Evolutionary conservation across 2,888 invertebrate species (phyloP).

Genomic region (Drosophila suboccidentalis): DNA sequence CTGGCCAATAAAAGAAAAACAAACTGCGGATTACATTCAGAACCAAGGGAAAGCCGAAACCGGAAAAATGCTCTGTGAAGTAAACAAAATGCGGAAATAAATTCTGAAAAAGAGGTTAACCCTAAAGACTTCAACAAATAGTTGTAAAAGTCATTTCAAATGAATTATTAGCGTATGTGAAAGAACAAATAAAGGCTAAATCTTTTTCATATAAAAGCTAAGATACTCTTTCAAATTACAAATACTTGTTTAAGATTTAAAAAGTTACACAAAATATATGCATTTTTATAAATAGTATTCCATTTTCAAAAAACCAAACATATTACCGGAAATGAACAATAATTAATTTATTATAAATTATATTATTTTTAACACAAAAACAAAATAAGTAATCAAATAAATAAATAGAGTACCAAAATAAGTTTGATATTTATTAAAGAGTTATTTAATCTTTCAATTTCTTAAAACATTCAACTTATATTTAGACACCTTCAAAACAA

Average conservation of each 20-base stretch:
- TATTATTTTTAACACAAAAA: too few species aligned
- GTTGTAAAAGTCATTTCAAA: constrained; percentile 65
- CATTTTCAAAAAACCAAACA: too few species aligned
- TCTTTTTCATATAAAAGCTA: not conserved
- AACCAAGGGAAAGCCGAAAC: not conserved
- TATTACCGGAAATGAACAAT: too few species aligned
- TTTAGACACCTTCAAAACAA: too few species aligned
- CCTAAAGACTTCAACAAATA: constrained; percentile 46
- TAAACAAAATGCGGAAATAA: constrained; percentile 27
- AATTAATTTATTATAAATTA: not conserved
- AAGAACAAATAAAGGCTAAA: constrained; percentile 2
- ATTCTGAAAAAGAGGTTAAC: constrained; percentile 21
- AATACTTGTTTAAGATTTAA: not conserved
- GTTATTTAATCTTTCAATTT: too few species aligned
- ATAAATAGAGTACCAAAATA: not conserved
- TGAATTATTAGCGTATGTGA: constrained; percentile 53
- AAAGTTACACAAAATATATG: too few species aligned
- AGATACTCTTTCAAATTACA: constrained; percentile 5
- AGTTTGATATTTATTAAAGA: too few species aligned
- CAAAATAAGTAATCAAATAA: not conserved
- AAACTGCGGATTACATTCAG: not conserved
- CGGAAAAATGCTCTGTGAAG: constrained; percentile 11
- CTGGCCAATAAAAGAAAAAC: constrained; percentile 39
- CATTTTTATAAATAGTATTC: not conserved
- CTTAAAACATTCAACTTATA: too few species aligned